Percentiles rank a stretch among this genome's conserved stretches.
These are phyloP conservation scores for Rousettus madagascariensis DNA, from an alignment of 2,797 vertebrate species.

Conservation along the genomic window DNA sequence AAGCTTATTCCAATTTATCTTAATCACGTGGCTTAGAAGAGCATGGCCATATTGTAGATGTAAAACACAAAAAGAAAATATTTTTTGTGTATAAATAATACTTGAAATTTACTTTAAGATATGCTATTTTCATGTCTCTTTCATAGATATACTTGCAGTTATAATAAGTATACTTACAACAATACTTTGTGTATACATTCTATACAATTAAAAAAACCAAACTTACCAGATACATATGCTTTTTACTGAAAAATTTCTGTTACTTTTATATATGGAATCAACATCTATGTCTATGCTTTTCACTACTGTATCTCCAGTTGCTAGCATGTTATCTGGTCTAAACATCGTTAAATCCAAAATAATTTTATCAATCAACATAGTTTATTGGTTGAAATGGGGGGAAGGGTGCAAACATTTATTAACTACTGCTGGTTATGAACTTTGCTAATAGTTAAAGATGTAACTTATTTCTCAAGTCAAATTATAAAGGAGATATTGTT, in stretches of 20 bases:
- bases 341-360: conserved; percentile 15
- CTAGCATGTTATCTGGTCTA: neutral
- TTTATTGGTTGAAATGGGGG: neutral
- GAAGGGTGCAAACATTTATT: neutral
- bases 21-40: neutral
- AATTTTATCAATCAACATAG: neutral
- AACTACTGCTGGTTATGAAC: neutral
- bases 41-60: neutral
- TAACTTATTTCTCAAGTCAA: neutral
- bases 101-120: neutral
- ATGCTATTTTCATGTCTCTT: neutral
- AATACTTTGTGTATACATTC: neutral
- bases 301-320: neutral
- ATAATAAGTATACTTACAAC: neutral
- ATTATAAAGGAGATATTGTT: neutral
- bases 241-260: neutral
- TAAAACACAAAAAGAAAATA: neutral
- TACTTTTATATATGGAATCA: neutral
- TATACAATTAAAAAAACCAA: neutral
- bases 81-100: neutral
- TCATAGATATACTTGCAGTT: neutral
- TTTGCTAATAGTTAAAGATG: neutral
- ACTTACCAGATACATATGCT: neutral
- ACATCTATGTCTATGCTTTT: neutral
- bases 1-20: neutral